Base-by-base conservation (phyloP, 2,888 invertebrate species). In the Mesodorylaimus sp. region DNA sequence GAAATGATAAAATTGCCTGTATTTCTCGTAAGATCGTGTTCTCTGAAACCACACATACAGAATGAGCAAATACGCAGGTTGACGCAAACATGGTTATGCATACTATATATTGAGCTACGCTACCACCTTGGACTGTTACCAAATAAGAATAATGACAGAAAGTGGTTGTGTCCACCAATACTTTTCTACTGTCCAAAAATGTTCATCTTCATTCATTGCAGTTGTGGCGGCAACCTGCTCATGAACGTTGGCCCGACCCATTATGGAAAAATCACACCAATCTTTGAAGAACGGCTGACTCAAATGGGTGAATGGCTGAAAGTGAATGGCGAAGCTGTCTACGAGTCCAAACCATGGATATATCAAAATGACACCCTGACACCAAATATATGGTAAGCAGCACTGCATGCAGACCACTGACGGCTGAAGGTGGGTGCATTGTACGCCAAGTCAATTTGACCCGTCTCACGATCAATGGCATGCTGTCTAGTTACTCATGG, bases 281-380 rank as follows among this genome's bases (percentile, higher is more conserved):
- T 89, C 62, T 87, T 80, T 68, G 80, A 87, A 71, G 86, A 89
- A 63, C 75, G 88, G 42, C 71, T 89, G 0, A 67, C 76, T 13
- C 75, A 78, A 56, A 74, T 89, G 57, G 89, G 89, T 1, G 49
- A 61, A 16, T 89, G 89, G 88, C 69, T 91, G 16, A 61, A 68
- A 1, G 69, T 77, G n/a, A 89, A 88, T 60, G 88, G 87, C 0
- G 83, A 85, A 63, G 85, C 84, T 0, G 83, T 89, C 57, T 89
- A 86, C 62, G 71, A 69, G 2, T 77, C 78, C 1, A 74, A 71
- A 3, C 85, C 88, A 0, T 89, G 87, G 86, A 66, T 63, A 1
- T 70, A 73, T 51, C 88, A 88, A 68, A 87, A 86, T 61, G 88
- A 64, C 53, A 68, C 68, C 0, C 29, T 61, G n/a, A 68, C 66